These are phyloP conservation scores for Rhinichthys klamathensis DNA, from an alignment of 2,113 vertebrate species.

Conservation along the genomic window DNA sequence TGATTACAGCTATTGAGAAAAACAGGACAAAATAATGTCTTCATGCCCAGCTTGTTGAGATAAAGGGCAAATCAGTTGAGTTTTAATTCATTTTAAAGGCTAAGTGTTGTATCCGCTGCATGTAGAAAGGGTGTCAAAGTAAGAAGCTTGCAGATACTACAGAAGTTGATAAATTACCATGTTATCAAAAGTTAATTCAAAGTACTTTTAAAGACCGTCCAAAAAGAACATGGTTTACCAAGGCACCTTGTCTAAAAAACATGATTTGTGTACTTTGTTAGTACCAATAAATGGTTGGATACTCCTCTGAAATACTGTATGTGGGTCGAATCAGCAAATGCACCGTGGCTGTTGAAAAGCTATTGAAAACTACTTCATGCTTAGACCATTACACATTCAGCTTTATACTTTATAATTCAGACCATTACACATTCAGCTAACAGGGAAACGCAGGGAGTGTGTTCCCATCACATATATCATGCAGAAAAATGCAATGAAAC, in stretches of 20 bases:
- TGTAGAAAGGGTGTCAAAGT: not conserved
- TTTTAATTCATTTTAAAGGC: not conserved
- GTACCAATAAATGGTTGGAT: not conserved
- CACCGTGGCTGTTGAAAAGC: not conserved
- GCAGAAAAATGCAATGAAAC: not conserved
- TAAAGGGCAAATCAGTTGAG: not conserved
- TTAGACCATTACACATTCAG: not conserved
- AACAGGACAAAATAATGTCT: conserved; percentile 10
- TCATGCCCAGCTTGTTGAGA: not conserved
- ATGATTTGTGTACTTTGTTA: not conserved
- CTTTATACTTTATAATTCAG: too few relatives aligned
- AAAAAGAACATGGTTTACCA: not conserved
- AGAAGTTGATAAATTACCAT: not conserved
- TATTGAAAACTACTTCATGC: not conserved
- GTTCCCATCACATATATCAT: not conserved
- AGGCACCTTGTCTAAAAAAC: not conserved
- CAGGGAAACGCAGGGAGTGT: not conserved
- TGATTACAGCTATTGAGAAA: conserved; percentile 13
- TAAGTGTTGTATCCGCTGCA: not conserved
- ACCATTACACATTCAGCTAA: not conserved
- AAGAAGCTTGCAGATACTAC: not conserved
- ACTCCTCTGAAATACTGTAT: not conserved
- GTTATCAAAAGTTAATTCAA: too few relatives aligned
- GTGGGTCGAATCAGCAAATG: not conserved
- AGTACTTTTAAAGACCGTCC: not conserved